Evolutionary conservation across 2,797 vertebrate species (phyloP), one percentile per base, ranked within the genome.

Genomic region (Anguilla pacifica): DNA sequence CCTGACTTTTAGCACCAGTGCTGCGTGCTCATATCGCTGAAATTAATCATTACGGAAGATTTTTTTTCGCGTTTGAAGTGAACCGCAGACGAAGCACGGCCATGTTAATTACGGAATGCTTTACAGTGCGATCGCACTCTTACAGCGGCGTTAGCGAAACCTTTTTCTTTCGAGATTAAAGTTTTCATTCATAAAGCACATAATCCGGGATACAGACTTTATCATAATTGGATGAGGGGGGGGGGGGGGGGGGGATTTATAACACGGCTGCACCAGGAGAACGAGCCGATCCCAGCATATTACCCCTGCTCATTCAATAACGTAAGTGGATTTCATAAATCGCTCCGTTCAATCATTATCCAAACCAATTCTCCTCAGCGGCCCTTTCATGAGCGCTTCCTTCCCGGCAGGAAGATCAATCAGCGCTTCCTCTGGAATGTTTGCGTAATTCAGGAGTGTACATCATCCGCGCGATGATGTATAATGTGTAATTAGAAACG

Each of bases 171-270:
- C 49, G 17, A 81, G 39, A 81, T 81, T 49, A n/a, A 49, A 49
- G 77, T 81, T 88, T 46, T 86, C 82, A 87, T 84, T 67, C 57
- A 88, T 92, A 92, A 93, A 92, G 85, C 88, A 92, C 43, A 39
- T 94, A 93, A 95, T 95, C 93, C 92, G 83, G 86, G 87, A 89
- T 88, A 87, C 90, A 91, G 92, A 95, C 91, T 93, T 92, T 88
- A 94, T 94, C 90, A 93, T 94, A 95, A 96, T 93, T 95, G 92
- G 90, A 94, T 93, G 92, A 94, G 2, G 2, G 2, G 39, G 39
- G 90, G 92, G 93, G 93, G 90, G 90, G 92, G 93, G 93, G 90
- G 90, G 92, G 93, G 93, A 95, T 95, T 95, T 93, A 95, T 94
- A 86, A 88, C 88, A 93, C 92, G 92, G 25, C 84, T 70, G 92